phyloP scores from a whole-genome alignment of 2,113 vertebrate genomes.

The Nothoprocta pentlandii region DNA sequence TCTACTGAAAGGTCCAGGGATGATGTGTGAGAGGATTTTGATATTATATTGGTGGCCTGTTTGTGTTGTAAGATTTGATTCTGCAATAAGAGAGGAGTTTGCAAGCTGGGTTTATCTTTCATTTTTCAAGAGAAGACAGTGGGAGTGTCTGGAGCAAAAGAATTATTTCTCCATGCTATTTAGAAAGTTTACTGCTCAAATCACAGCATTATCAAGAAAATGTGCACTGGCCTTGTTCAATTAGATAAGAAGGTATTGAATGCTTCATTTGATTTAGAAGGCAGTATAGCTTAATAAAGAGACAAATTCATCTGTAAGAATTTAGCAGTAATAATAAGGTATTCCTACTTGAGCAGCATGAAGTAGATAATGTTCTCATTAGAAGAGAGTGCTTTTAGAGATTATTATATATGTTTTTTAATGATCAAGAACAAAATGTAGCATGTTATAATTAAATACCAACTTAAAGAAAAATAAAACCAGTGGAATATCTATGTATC shows the following conservation, averaged over 20 bases:
- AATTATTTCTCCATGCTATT: neutral
- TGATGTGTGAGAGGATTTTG: neutral
- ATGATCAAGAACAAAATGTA: neutral
- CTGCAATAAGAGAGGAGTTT: neutral
- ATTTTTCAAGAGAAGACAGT: neutral
- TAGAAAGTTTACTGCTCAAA: neutral
- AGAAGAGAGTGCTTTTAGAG: neutral
- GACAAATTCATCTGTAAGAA: neutral
- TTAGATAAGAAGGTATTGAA: neutral
- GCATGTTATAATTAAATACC: neutral
- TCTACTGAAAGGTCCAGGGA: neutral
- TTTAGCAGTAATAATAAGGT: neutral
- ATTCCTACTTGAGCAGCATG: neutral
- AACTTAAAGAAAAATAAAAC: neutral
- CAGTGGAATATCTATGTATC: neutral
- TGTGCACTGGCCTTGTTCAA: neutral
- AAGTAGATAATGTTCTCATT: neutral
- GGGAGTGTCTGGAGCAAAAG: neutral
- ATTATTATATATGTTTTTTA: neutral
- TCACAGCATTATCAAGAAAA: neutral
- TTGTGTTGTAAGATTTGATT: neutral
- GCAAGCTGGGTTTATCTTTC: neutral
- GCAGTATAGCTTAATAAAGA: neutral
- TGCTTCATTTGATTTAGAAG: slow-evolving; percentile 15
- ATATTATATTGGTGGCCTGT: neutral